phyloP scores from a whole-genome alignment of 2,888 invertebrate species.

The Dynastes tityus region DNA sequence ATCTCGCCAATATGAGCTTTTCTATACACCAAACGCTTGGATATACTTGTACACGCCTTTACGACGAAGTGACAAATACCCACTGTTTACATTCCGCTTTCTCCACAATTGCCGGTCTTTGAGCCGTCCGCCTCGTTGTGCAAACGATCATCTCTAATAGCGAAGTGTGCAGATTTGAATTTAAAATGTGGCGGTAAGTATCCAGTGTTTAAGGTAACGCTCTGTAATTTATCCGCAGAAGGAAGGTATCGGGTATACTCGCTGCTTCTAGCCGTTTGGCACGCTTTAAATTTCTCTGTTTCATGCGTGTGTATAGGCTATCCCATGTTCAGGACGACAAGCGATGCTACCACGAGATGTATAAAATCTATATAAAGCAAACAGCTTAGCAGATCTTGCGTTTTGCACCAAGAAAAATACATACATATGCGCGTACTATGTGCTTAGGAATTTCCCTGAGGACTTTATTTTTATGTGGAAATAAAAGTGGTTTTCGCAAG shows the following conservation, averaged over 20 bases:
- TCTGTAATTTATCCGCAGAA: conserved; percentile 20
- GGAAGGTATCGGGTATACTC: conserved; percentile 9
- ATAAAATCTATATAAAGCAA: conserved; percentile 12
- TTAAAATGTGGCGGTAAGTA: conserved; percentile 28
- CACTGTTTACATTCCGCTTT: conserved; percentile 42
- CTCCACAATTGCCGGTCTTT: conserved; percentile 13
- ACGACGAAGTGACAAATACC: conserved; percentile 34
- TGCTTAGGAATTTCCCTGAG: not conserved
- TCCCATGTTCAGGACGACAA: not conserved
- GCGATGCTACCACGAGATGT: not conserved
- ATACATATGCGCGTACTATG: not conserved
- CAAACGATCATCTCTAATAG: conserved; percentile 6
- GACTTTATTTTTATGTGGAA: too few relatives aligned
- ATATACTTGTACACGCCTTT: conserved; percentile 14
- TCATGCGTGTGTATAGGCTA: not conserved
- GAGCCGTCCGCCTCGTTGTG: not conserved
- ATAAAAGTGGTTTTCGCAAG: too few relatives aligned
- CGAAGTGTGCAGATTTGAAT: conserved; percentile 8
- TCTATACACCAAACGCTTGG: not conserved
- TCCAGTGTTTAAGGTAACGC: not conserved
- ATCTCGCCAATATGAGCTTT: not conserved
- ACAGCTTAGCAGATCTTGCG: not conserved
- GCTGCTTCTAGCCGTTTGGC: conserved; percentile 1
- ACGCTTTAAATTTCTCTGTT: conserved; percentile 13
- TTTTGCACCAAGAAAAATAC: conserved; percentile 20